phyloP scores from a whole-genome alignment of 2,888 invertebrate genomes.

The Catocala nupta region DNA sequence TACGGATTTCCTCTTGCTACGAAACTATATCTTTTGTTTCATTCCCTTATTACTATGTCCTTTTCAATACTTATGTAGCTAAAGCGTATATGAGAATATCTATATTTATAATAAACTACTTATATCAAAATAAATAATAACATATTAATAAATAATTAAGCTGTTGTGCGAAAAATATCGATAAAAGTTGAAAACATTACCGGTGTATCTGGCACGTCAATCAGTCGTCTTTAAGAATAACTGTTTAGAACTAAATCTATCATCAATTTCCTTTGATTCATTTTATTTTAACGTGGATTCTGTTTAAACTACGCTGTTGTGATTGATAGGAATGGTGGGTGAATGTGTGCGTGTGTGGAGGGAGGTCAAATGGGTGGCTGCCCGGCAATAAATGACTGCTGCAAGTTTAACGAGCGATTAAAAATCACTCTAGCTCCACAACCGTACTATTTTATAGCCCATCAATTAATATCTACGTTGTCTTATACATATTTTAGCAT shows the following conservation, averaged over 20 bases:
- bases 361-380: slow-evolving; percentile 32
- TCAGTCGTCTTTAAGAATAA: slow-evolving; percentile 17
- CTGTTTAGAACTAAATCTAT: slow-evolving; percentile 24
- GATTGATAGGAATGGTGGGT: slow-evolving; percentile 42
- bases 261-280: slow-evolving; percentile 38
- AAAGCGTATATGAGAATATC: too few species aligned
- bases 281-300: slow-evolving; percentile 26
- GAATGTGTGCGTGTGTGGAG: slow-evolving; percentile 18
- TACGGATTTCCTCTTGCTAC: too few species aligned
- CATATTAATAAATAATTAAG: slow-evolving; percentile 8
- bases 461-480: slow-evolving; percentile 62
- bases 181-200: slow-evolving; percentile 10
- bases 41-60: too few species aligned
- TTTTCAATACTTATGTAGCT: too few species aligned
- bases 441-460: slow-evolving; percentile 64
- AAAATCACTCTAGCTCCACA: slow-evolving; percentile 62
- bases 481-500: slow-evolving; percentile 50
- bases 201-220: slow-evolving; percentile 17
- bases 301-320: slow-evolving; percentile 29
- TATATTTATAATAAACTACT: too few species aligned
- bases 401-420: slow-evolving; percentile 66
- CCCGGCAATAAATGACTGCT: slow-evolving; percentile 54
- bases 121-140: neutral
- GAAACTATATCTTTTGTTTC: too few species aligned
- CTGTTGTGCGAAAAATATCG: slow-evolving; percentile 10